Evolutionary conservation across 2,797 vertebrate genomes (phyloP).

Genomic region (Pseudochaenichthys georgianus): DNA sequence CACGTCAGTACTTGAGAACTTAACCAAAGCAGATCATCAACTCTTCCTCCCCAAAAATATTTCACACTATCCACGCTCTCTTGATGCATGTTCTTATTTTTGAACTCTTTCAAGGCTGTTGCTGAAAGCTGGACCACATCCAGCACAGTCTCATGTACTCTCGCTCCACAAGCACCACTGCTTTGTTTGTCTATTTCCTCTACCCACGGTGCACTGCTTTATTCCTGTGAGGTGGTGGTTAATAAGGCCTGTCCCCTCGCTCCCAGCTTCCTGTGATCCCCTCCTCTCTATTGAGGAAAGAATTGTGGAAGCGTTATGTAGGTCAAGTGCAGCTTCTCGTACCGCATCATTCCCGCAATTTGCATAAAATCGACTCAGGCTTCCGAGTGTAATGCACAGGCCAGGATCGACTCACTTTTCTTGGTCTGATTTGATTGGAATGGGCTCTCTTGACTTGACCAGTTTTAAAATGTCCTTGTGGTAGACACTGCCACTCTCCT

Average conservation of each 20-base stretch:
- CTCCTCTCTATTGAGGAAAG: constrained; percentile 59
- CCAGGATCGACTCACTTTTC: constrained; percentile 41
- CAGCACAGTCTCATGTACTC: constrained; percentile 27
- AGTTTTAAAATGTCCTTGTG: background rate
- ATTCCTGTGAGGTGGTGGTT: constrained; percentile 53
- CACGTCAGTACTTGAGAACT: constrained; percentile 43
- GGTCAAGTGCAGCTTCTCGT: constrained; percentile 78
- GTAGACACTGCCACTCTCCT: constrained; percentile 19
- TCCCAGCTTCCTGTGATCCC: constrained; percentile 69
- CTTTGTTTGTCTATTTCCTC: constrained; percentile 17
- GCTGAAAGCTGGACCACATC: constrained; percentile 29
- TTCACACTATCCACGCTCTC: constrained; percentile 3
- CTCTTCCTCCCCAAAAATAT: constrained; percentile 42
- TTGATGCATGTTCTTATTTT: constrained; percentile 17
- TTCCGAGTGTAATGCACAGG: constrained; percentile 41
- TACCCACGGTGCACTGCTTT: constrained; percentile 42
- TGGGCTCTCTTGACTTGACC: constrained; percentile 11
- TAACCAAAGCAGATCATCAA: constrained; percentile 34
- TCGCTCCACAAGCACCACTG: constrained; percentile 34
- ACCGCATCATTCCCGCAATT: constrained; percentile 61
- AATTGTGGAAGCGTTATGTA: constrained; percentile 75
- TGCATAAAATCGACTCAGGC: constrained; percentile 72
- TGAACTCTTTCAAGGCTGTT: constrained; percentile 2
- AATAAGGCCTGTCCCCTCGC: constrained; percentile 65
- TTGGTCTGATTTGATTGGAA: constrained; percentile 51